These are phyloP conservation scores for Pachyrhynchus sulphureomaculatus DNA, from an alignment of 1,140 invertebrate species.

Conservation along the genomic window DNA sequence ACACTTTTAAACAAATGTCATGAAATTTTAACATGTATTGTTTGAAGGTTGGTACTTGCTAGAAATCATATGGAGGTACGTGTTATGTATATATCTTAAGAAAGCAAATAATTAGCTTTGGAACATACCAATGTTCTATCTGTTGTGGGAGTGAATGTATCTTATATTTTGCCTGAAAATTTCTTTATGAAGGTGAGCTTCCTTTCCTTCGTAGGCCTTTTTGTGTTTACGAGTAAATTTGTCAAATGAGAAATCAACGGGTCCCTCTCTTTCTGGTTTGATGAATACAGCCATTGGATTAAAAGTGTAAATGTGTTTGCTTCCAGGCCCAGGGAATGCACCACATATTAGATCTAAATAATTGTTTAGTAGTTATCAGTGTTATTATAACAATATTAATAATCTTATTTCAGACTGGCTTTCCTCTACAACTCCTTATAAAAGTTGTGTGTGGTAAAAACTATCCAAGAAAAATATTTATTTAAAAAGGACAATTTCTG, in stretches of 20 bases:
- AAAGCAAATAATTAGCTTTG: too few relatives aligned
- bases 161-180: conserved; percentile 87
- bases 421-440: too few relatives aligned
- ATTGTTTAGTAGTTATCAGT: background rate
- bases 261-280: conserved; percentile 64
- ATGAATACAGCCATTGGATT: conserved; percentile 95
- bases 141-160: conserved; percentile 53
- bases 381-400: too few relatives aligned
- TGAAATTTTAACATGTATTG: too few relatives aligned
- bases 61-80: too few relatives aligned
- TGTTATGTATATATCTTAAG: too few relatives aligned
- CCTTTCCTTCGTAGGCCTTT: conserved; percentile 66
- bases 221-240: conserved; percentile 74
- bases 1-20: too few relatives aligned
- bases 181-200: conserved; percentile 72
- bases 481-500: too few relatives aligned
- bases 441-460: too few relatives aligned
- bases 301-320: conserved; percentile 73
- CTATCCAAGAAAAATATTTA: too few relatives aligned
- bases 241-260: conserved; percentile 77
- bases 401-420: too few relatives aligned
- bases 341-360: conserved; percentile 70
- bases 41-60: too few relatives aligned
- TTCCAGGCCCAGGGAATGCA: conserved; percentile 86
- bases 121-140: conserved; percentile 37